Evolutionary conservation across 2,888 invertebrate species (phyloP).

Genomic region (Latrodectus elegans): DNA sequence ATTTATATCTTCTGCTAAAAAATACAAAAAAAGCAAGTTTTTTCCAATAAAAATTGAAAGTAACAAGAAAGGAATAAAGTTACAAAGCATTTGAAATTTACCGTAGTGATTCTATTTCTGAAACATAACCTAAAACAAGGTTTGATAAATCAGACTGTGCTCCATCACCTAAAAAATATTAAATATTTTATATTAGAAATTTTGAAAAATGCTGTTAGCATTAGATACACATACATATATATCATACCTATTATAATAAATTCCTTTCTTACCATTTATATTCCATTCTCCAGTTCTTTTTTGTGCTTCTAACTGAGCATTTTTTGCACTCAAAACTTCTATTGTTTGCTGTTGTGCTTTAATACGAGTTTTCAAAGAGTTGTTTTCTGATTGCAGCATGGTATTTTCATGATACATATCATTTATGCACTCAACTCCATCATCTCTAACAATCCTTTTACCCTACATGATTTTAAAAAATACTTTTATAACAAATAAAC

Average conservation of each 20-base stretch:
- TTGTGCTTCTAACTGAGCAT: conserved; percentile 87
- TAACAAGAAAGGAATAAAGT: too few species aligned
- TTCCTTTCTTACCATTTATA: conserved; percentile 13
- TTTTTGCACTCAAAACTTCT: conserved; percentile 87
- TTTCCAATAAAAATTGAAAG: too few species aligned
- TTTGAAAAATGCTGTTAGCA: not conserved
- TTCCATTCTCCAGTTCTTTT: conserved; percentile 75
- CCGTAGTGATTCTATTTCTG: conserved; percentile 91
- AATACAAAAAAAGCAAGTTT: too few species aligned
- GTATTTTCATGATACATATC: conserved; percentile 97
- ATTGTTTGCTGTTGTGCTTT: conserved; percentile 97
- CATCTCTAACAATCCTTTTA: conserved; percentile 88
- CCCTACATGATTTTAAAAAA: conserved; percentile 79
- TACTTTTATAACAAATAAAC: too few species aligned
- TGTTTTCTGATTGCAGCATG: conserved; percentile 92
- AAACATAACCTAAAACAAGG: conserved; percentile 85
- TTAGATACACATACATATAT: not conserved
- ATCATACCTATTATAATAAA: not conserved
- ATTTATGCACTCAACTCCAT: conserved; percentile 90
- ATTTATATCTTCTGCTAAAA: too few species aligned
- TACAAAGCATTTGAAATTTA: conserved; percentile 64
- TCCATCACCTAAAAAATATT: conserved; percentile 50
- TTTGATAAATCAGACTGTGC: conserved; percentile 59
- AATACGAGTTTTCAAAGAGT: conserved; percentile 88
- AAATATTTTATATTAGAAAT: not conserved